Percentiles rank a stretch among this genome's conserved stretches.
Conservation (phyloP, 1,140 invertebrate genomes). For the Lucilia sericata region DNA sequence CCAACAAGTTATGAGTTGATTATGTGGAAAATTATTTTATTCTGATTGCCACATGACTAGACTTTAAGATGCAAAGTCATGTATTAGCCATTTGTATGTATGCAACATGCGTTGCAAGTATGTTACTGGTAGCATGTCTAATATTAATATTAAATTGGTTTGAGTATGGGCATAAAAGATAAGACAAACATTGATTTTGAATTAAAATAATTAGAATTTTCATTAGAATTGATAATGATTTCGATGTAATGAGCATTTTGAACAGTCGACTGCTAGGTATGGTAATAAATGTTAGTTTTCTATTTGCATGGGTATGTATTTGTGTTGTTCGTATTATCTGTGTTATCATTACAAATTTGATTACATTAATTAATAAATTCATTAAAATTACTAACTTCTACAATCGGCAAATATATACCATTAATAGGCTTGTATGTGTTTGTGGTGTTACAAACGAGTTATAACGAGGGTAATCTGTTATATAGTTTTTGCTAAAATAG, state of each 20-base stretch:
- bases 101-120: no score
- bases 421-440: no score
- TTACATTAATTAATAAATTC: conserved; percentile 2
- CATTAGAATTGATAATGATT: background rate
- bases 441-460: no score
- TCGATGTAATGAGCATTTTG: background rate
- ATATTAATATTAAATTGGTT: no score
- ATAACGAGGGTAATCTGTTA: no score
- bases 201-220: background rate
- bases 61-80: background rate
- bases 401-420: no score
- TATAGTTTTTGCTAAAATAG: no score
- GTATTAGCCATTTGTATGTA: background rate
- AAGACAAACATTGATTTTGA: background rate
- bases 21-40: background rate
- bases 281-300: background rate
- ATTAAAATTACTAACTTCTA: background rate
- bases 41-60: conserved; percentile 26
- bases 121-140: no score
- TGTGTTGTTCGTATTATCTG: background rate
- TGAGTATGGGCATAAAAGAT: background rate
- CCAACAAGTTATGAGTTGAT: background rate
- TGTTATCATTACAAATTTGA: background rate
- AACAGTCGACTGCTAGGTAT: background rate
- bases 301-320: background rate